A percentile compares a stretch with the other conserved stretches of the same genome.
Evolutionary conservation across 2,888 invertebrate species (phyloP).

Genomic region (Mechanitis messenoides): DNA sequence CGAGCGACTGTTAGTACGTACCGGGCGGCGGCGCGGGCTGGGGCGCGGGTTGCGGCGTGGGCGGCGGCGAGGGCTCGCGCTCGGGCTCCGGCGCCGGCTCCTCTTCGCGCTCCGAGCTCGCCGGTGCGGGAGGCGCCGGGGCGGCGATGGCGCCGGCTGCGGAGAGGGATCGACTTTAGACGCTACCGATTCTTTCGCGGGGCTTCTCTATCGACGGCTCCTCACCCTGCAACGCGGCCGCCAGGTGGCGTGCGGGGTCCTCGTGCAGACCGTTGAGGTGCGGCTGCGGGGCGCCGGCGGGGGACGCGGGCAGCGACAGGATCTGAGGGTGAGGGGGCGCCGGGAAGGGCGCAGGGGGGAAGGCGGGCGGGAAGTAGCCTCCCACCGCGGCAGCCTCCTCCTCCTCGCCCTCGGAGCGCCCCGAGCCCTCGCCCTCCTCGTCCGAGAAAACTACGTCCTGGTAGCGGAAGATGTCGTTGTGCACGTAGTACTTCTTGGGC

Average conservation of each 20-base stretch:
- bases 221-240: constrained; percentile 39
- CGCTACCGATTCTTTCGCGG: too few species aligned
- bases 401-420: constrained; percentile 81
- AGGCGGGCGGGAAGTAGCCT: constrained; percentile 43
- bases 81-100: constrained; percentile 51
- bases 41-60: constrained; percentile 45
- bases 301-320: constrained; percentile 40
- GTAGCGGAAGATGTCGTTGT: constrained; percentile 99
- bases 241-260: constrained; percentile 39
- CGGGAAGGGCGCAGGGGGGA: constrained; percentile 45
- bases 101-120: constrained; percentile 40
- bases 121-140: constrained; percentile 37
- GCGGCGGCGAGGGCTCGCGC: constrained; percentile 44
- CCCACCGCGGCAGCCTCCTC: constrained; percentile 61
- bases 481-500: constrained; percentile 98
- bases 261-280: constrained; percentile 39
- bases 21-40: constrained; percentile 42
- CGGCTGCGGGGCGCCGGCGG: constrained; percentile 39
- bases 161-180: constrained; percentile 20
- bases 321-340: constrained; percentile 48
- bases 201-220: constrained; percentile 27
- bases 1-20: constrained; percentile 11
- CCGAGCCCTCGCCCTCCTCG: constrained; percentile 73
- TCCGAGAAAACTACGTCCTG: constrained; percentile 82
- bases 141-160: constrained; percentile 10